phyloP scores from a whole-genome alignment of 2,888 invertebrate genomes.

The Drymonia ruficornis region DNA sequence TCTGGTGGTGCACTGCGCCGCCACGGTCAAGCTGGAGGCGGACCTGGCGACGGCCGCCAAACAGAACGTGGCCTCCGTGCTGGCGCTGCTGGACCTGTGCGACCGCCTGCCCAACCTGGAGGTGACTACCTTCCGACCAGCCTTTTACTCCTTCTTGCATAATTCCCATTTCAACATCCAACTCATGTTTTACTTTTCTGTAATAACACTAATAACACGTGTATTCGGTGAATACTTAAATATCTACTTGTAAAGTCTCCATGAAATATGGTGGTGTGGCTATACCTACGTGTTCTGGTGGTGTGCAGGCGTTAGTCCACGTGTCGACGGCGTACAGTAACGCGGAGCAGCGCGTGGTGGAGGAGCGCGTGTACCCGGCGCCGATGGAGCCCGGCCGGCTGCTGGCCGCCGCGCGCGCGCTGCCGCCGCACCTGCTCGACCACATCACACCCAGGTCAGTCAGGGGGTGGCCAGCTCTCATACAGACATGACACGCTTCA shows the following conservation, averaged over 20 bases:
- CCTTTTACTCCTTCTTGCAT: too few relatives aligned
- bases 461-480: too few relatives aligned
- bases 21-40: slow-evolving; percentile 92
- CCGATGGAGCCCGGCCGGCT: slow-evolving; percentile 85
- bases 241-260: too few relatives aligned
- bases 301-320: slow-evolving; percentile 86
- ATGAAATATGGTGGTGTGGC: too few relatives aligned
- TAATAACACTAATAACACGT: too few relatives aligned
- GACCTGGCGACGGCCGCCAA: slow-evolving; percentile 87
- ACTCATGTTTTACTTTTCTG: too few relatives aligned
- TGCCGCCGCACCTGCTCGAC: slow-evolving; percentile 66
- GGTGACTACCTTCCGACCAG: too few relatives aligned
- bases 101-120: slow-evolving; percentile 87
- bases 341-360: slow-evolving; percentile 87
- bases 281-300: neutral
- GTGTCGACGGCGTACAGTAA: slow-evolving; percentile 95
- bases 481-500: too few relatives aligned
- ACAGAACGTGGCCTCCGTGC: slow-evolving; percentile 90
- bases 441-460: slow-evolving; percentile 18
- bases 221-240: too few relatives aligned
- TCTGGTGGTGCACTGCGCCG: slow-evolving; percentile 92
- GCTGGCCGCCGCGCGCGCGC: slow-evolving; percentile 85
- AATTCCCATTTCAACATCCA: too few relatives aligned
- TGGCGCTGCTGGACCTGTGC: slow-evolving; percentile 87
- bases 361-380: slow-evolving; percentile 89